phyloP scores from a whole-genome alignment of 1,140 invertebrate species.

The Caenorhabditis inopinata region DNA sequence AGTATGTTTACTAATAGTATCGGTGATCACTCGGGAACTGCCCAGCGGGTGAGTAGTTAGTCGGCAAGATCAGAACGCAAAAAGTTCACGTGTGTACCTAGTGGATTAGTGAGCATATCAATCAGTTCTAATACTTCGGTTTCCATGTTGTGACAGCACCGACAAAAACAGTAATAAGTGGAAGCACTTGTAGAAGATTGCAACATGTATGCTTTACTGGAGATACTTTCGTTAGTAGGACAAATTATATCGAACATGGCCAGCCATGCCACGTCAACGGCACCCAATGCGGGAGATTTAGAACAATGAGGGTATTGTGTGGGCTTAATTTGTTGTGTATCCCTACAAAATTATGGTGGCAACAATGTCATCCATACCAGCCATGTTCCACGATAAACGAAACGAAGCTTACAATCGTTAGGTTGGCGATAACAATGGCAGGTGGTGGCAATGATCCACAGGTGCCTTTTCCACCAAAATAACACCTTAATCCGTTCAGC shows the following conservation, averaged over 20 bases:
- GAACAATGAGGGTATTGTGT: constrained; percentile 28
- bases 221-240: neutral
- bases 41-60: neutral
- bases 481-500: constrained; percentile 9
- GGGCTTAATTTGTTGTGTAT: constrained; percentile 22
- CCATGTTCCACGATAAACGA: neutral
- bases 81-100: neutral
- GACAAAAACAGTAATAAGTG: constrained; percentile 25
- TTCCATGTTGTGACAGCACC: constrained; percentile 15
- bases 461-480: neutral
- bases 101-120: constrained; percentile 19
- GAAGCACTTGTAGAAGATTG: neutral
- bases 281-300: constrained; percentile 20
- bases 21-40: constrained; percentile 24
- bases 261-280: neutral
- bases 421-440: constrained; percentile 12
- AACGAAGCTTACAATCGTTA: neutral
- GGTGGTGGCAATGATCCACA: constrained; percentile 20
- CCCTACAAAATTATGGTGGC: constrained; percentile 13
- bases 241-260: constrained; percentile 15
- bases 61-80: constrained; percentile 16
- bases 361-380: constrained; percentile 8
- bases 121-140: constrained; percentile 14
- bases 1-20: constrained; percentile 31
- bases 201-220: no score